Evolutionary conservation across 2,888 invertebrate genomes (phyloP).

Genomic region (Cheilosia impressa): DNA sequence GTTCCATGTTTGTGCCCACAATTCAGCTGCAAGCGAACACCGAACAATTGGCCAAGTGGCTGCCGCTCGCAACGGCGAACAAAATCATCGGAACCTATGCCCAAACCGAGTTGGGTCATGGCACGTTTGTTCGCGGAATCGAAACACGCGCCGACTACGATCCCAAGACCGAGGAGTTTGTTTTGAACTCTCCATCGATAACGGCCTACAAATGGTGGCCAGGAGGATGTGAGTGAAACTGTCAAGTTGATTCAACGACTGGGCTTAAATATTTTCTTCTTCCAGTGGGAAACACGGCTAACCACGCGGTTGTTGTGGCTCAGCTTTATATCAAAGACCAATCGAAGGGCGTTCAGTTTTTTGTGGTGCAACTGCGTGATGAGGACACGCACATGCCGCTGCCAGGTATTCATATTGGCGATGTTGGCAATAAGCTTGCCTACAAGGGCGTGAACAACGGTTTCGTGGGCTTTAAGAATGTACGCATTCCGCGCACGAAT

Average conservation of each 20-base stretch:
- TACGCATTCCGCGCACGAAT: slow-evolving; percentile 92
- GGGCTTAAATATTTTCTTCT: not conserved
- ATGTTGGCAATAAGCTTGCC: slow-evolving; percentile 96
- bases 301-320: slow-evolving; percentile 95
- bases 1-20: slow-evolving; percentile 94
- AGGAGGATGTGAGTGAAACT: slow-evolving; percentile 90
- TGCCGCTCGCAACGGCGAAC: slow-evolving; percentile 90
- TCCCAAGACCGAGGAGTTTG: slow-evolving; percentile 90
- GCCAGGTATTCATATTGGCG: slow-evolving; percentile 94
- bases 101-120: slow-evolving; percentile 97
- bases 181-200: slow-evolving; percentile 92
- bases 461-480: slow-evolving; percentile 92
- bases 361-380: slow-evolving; percentile 94
- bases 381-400: slow-evolving; percentile 93
- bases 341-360: slow-evolving; percentile 94
- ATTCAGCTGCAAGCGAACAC: slow-evolving; percentile 92
- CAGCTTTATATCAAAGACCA: slow-evolving; percentile 92
- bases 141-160: slow-evolving; percentile 97
- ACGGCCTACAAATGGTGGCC: slow-evolving; percentile 98
- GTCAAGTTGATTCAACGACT: slow-evolving; percentile 61
- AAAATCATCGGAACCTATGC: slow-evolving; percentile 96
- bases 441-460: slow-evolving; percentile 97
- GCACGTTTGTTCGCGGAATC: slow-evolving; percentile 93
- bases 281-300: slow-evolving; percentile 95
- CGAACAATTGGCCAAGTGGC: slow-evolving; percentile 94